Conservation (phyloP, 2,797 vertebrate genomes). For the Toxotes lorentzi region DNA sequence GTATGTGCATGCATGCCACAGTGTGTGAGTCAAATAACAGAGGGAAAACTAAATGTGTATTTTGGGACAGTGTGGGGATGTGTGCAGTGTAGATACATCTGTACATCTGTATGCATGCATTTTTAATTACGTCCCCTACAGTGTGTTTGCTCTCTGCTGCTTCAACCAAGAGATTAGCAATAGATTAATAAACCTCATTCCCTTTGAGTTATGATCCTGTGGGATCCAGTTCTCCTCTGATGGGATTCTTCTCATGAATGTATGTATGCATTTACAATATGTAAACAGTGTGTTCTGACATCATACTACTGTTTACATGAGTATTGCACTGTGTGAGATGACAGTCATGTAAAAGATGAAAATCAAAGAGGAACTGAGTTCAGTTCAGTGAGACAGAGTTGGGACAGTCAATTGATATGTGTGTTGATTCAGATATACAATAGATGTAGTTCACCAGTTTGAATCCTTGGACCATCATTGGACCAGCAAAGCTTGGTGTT, state of each 20-base stretch:
- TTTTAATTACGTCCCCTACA: conserved; percentile 23
- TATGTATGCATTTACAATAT: background rate
- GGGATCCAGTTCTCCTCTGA: conserved; percentile 2
- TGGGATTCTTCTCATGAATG: background rate
- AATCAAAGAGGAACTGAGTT: background rate
- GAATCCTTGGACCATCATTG: background rate
- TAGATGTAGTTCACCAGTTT: background rate
- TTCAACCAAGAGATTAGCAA: conserved; percentile 48
- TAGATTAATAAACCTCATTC: conserved; percentile 20
- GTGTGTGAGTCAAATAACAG: conserved; percentile 42
- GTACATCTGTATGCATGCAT: conserved; percentile 29
- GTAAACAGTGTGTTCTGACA: too few species aligned
- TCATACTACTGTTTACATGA: background rate
- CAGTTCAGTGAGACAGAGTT: background rate
- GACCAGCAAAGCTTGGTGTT: background rate
- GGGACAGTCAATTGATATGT: background rate
- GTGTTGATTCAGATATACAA: background rate
- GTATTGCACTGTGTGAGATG: background rate
- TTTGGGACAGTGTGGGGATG: conserved; percentile 31
- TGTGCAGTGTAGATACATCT: conserved; percentile 6
- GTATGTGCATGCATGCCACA: conserved; percentile 41
- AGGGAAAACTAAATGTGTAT: conserved; percentile 14
- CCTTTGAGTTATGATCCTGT: conserved; percentile 8
- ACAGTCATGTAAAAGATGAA: background rate
- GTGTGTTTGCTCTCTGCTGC: conserved; percentile 33